phyloP scores from a whole-genome alignment of 2,113 vertebrate genomes.

The Oreochromis aureus region DNA sequence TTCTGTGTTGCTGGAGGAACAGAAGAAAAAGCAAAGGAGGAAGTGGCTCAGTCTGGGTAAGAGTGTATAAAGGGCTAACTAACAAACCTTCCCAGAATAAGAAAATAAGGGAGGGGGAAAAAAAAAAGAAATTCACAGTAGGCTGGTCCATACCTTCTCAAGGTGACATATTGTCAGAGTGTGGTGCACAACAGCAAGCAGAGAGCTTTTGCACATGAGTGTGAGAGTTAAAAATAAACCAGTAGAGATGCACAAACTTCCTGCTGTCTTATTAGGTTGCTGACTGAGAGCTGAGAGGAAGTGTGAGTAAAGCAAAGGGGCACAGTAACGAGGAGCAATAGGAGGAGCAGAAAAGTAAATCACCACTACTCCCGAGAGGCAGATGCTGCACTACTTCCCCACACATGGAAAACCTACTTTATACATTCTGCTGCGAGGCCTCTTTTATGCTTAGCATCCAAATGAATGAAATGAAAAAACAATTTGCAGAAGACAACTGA shows the following conservation, averaged over 20 bases:
- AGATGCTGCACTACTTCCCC: constrained; percentile 57
- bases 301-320: background rate
- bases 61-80: background rate
- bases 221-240: constrained; percentile 67
- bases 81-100: background rate
- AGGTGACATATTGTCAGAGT: background rate
- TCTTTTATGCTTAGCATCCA: background rate
- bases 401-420: background rate
- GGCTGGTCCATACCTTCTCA: background rate
- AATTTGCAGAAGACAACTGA: background rate
- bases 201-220: background rate
- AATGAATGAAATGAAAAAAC: background rate
- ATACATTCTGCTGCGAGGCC: background rate
- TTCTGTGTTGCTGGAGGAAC: constrained; percentile 55
- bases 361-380: constrained; percentile 44
- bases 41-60: constrained; percentile 2
- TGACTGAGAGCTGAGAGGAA: constrained; percentile 26
- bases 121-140: background rate
- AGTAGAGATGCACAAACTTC: constrained; percentile 50
- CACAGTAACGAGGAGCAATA: constrained; percentile 27
- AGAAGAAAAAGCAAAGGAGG: constrained; percentile 32
- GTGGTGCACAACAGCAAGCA: background rate
- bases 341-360: constrained; percentile 32
- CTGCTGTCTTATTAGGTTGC: constrained; percentile 23
- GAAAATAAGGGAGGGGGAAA: background rate